phyloP scores from a whole-genome alignment of 2,113 vertebrate genomes.

The Hystrix brachyura region DNA sequence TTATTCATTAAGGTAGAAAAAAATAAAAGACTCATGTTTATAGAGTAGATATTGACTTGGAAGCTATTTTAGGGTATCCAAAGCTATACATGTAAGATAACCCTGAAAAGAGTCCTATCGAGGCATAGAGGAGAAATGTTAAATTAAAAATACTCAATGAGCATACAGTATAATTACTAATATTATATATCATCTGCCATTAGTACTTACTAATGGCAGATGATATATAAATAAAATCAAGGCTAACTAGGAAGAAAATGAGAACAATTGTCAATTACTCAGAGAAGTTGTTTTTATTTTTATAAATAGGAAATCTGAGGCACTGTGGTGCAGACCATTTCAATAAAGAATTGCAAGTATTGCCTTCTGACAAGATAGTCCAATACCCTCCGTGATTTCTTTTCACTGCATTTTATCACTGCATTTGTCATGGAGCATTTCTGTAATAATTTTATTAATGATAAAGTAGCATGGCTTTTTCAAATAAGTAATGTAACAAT shows the following conservation, averaged over 20 bases:
- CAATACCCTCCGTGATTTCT: not conserved
- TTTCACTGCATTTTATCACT: not conserved
- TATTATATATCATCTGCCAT: too few species aligned
- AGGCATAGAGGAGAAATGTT: not conserved
- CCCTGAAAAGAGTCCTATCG: not conserved
- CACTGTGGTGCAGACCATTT: not conserved
- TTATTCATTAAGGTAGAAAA: not conserved
- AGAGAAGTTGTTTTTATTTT: not conserved
- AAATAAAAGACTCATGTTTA: not conserved
- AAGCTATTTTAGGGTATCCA: not conserved
- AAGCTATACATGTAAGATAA: not conserved
- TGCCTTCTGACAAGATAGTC: not conserved
- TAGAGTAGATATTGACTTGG: not conserved
- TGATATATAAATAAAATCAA: not conserved
- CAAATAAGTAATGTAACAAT: not conserved
- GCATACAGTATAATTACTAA: not conserved
- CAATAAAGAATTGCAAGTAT: not conserved
- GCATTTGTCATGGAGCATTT: not conserved
- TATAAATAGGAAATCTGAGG: not conserved
- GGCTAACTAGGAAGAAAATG: not conserved
- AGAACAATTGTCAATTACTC: not conserved
- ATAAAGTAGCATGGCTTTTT: not conserved
- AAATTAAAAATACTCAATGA: not conserved
- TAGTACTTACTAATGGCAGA: not conserved
- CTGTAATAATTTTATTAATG: constrained; percentile 4